Percentiles rank a stretch among this genome's conserved stretches.
Conservation (phyloP, 1,140 invertebrate genomes). For the Cydia amplana region DNA sequence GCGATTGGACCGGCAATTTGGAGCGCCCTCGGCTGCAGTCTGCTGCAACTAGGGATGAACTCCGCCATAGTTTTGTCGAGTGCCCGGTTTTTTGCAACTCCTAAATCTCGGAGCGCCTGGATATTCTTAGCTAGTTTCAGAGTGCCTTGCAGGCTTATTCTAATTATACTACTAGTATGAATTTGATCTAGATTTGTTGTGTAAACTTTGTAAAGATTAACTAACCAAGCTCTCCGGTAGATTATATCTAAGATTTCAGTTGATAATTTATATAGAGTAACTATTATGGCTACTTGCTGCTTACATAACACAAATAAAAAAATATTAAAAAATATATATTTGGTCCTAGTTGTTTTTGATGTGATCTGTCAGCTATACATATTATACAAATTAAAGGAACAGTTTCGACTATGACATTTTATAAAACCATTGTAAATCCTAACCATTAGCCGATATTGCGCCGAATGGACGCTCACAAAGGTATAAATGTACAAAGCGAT, state of each 20-base stretch:
- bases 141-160: background rate
- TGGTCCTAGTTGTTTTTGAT: too few species aligned
- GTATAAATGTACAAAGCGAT: conserved; percentile 4
- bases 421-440: background rate
- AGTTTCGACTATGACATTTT: background rate
- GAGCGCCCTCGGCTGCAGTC: too few species aligned
- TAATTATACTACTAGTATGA: too few species aligned
- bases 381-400: background rate
- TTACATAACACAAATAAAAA: too few species aligned
- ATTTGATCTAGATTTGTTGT: too few species aligned
- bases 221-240: too few species aligned
- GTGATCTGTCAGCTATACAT: background rate
- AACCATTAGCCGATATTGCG: background rate
- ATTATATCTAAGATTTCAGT: too few species aligned
- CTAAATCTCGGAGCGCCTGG: background rate
- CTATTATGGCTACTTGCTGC: too few species aligned
- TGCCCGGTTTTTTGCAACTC: background rate
- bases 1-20: too few species aligned
- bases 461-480: background rate
- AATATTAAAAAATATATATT: too few species aligned
- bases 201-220: too few species aligned
- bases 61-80: background rate
- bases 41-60: background rate
- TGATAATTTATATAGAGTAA: too few species aligned
- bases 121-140: background rate